Evolutionary conservation across 2,888 invertebrate species (phyloP).

Genomic region (Oscheius sp.): DNA sequence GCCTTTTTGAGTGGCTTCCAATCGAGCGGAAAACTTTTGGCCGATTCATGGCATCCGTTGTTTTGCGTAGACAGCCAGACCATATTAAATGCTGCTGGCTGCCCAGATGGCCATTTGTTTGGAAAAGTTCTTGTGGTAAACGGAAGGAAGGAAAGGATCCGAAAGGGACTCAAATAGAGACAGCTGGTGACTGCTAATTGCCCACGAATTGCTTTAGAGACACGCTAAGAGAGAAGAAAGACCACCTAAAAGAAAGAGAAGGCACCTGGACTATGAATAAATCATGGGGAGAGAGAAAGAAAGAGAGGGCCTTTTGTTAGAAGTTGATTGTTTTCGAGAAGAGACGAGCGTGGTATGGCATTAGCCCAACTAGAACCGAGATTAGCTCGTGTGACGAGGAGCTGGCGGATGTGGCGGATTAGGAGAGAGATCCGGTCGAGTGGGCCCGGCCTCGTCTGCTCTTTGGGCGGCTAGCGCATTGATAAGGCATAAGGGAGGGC

Average conservation of each 20-base stretch:
- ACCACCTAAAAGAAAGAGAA: neutral
- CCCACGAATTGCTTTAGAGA: neutral
- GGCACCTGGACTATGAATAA: neutral
- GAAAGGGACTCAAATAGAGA: neutral
- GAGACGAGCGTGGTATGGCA: neutral
- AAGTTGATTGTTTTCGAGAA: neutral
- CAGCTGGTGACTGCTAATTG: constrained; percentile 20
- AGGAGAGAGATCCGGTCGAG: neutral
- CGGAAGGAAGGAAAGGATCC: neutral
- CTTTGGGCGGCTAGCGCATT: constrained; percentile 9
- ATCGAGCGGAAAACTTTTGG: neutral
- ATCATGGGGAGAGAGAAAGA: neutral
- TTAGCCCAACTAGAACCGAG: neutral
- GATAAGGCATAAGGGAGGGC: constrained; percentile 2
- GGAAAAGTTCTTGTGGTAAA: neutral
- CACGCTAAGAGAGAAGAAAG: neutral
- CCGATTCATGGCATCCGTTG: too few species aligned
- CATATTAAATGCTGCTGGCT: too few species aligned
- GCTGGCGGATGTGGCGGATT: neutral
- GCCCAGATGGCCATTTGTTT: too few species aligned
- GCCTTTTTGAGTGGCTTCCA: neutral
- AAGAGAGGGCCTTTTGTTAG: neutral
- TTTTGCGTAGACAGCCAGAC: too few species aligned
- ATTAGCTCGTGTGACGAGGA: neutral
- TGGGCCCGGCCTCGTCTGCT: constrained; percentile 1